These are phyloP conservation scores for Harpagoxenus sublaevis DNA, from an alignment of 2,888 invertebrate genomes.

Conservation along the genomic window DNA sequence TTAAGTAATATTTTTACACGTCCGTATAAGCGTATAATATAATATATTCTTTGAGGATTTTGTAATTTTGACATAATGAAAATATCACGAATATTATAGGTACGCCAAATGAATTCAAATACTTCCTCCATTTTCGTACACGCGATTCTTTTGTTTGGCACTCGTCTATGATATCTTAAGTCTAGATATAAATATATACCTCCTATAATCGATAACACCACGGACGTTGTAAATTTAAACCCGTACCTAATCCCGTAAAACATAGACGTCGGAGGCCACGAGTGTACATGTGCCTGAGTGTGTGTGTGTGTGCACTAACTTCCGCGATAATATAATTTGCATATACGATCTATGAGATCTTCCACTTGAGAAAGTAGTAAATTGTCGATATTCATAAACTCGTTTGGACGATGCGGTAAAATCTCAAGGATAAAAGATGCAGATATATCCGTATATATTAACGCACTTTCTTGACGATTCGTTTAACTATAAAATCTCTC, in stretches of 20 bases:
- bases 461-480: not conserved
- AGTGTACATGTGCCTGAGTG: not conserved
- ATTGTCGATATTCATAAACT: slow-evolving; percentile 33
- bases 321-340: slow-evolving; percentile 56
- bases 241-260: slow-evolving; percentile 36
- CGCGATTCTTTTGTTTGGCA: slow-evolving; percentile 15
- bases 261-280: not conserved
- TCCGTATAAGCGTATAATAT: not conserved
- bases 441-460: not conserved
- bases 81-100: not conserved
- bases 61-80: not conserved
- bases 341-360: slow-evolving; percentile 37
- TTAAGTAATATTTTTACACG: not conserved
- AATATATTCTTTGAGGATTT: not conserved
- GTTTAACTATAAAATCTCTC: slow-evolving; percentile 1
- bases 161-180: not conserved
- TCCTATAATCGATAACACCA: slow-evolving; percentile 40
- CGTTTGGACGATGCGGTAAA: not conserved
- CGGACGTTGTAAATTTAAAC: slow-evolving; percentile 34
- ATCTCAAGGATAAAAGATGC: slow-evolving; percentile 16
- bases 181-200: not conserved
- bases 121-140: not conserved
- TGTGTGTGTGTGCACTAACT: slow-evolving; percentile 7
- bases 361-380: slow-evolving; percentile 35
- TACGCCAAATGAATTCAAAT: not conserved